Evolutionary conservation across 2,797 vertebrate genomes (phyloP).

Genomic region (Paratrypauchen microcephalus): DNA sequence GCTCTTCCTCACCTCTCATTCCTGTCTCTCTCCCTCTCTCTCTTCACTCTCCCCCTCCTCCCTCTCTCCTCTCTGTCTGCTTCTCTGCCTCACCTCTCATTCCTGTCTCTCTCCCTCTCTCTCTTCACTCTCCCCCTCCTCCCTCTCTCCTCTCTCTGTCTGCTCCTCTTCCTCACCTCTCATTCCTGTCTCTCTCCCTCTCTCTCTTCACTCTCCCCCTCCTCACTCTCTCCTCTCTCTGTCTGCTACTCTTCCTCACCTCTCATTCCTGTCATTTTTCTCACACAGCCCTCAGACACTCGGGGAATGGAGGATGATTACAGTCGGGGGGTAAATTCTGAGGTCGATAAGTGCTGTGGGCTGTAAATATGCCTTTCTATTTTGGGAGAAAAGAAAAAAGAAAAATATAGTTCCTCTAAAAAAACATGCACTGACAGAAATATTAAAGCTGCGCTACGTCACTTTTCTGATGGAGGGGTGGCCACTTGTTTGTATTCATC

Average conservation of each 20-base stretch:
- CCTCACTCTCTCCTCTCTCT: background rate
- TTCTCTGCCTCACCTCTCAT: no score
- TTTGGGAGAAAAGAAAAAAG: background rate
- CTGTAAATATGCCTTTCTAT: background rate
- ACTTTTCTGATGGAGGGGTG: background rate
- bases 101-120: background rate
- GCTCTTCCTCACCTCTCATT: no score
- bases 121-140: background rate
- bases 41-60: no score
- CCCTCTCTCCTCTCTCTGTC: background rate
- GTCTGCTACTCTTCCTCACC: conserved; percentile 36
- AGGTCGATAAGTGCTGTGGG: conserved; percentile 2
- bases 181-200: background rate
- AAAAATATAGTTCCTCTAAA: background rate
- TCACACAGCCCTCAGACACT: conserved; percentile 12
- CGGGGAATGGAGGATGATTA: conserved; percentile 13
- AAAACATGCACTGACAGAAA: background rate
- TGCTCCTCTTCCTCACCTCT: background rate
- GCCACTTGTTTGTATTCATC: no score
- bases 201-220: background rate
- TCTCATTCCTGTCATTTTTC: conserved; percentile 48
- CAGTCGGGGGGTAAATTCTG: conserved; percentile 7
- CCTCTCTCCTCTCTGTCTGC: background rate
- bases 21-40: no score
- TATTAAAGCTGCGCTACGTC: background rate